Base-by-base conservation (phyloP, 2,113 vertebrate genomes). In the Hoplias malabaricus region DNA sequence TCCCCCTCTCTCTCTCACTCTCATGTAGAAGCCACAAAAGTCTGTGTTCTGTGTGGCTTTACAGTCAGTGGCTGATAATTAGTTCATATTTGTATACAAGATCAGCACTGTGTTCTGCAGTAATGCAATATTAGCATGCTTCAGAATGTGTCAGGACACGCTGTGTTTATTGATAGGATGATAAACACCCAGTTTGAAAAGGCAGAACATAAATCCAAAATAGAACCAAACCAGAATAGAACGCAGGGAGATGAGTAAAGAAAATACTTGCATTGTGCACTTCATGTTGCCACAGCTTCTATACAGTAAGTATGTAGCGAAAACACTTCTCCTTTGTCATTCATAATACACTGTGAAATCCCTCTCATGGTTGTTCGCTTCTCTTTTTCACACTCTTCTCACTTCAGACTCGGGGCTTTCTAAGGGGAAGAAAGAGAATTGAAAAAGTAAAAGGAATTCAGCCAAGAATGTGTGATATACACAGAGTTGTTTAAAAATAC, bases 401-500 rank as follows among this genome's bases (percentile, higher is more conserved):
- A 36, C 7, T 21, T 63, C 59, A 63, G 16, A 36, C 59, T 36
- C 16, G 8, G 7, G 6, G 31, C 59, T 63, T 63, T 36, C 48
- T 36, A 33, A 33, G 29, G 42, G 23, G 21, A 75, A 65, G 42
- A 63, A 74, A 25, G 9, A 5, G 38, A 62, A 73, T 12, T 5
- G 25, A 27, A 43, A 67, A 11, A 53, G 34, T 27, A 62, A 73
- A 63, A 34, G 27, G 29, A 62, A 23, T 48, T 31, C 11, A 33
- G 13, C 34, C 14, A 27, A 29, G 21, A 66, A 27, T n/a, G 46
- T n/a, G 7, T 50, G 31, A 33, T 27, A 50, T 38, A n/a, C 63
- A 21, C 34, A 21, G 3, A 48, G 56, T 59, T 67, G 73, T 33
- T 38, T 65, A 65, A 65, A 53, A 65, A 75, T 53, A 75, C 31